Conservation (phyloP, 1,140 invertebrate species). For the Anastrepha ludens region DNA sequence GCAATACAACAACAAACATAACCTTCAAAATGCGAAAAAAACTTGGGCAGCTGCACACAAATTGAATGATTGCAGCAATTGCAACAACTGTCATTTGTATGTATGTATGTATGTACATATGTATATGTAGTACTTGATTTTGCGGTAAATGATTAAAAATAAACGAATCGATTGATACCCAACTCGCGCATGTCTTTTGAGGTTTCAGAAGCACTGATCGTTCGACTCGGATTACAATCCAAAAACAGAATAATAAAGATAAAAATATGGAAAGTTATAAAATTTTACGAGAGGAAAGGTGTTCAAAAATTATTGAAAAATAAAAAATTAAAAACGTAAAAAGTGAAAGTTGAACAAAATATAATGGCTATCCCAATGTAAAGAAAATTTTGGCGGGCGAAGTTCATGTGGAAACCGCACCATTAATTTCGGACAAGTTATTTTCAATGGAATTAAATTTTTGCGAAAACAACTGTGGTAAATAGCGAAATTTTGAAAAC, state of each 20-base stretch:
- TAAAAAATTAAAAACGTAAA: not conserved
- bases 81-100: slow-evolving; percentile 4
- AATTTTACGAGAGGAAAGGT: not conserved
- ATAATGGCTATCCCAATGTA: too few relatives aligned
- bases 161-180: slow-evolving; percentile 9
- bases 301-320: not conserved
- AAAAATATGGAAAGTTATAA: not conserved
- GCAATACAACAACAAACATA: not conserved
- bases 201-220: slow-evolving; percentile 47
- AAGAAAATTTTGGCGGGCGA: too few relatives aligned
- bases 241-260: not conserved
- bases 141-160: slow-evolving; percentile 12
- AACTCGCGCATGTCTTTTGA: slow-evolving; percentile 38
- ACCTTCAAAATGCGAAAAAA: slow-evolving; percentile 22
- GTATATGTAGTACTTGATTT: not conserved
- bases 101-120: too few relatives aligned
- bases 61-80: not conserved
- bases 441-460: too few relatives aligned
- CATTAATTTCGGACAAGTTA: too few relatives aligned
- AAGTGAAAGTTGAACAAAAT: too few relatives aligned
- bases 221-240: not conserved
- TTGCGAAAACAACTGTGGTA: too few relatives aligned
- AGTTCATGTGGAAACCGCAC: too few relatives aligned
- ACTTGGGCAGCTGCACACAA: not conserved
- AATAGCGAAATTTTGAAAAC: too few relatives aligned